Evolutionary conservation across 2,888 invertebrate species (phyloP).

Genomic region (Caenorhabditis parvicauda): DNA sequence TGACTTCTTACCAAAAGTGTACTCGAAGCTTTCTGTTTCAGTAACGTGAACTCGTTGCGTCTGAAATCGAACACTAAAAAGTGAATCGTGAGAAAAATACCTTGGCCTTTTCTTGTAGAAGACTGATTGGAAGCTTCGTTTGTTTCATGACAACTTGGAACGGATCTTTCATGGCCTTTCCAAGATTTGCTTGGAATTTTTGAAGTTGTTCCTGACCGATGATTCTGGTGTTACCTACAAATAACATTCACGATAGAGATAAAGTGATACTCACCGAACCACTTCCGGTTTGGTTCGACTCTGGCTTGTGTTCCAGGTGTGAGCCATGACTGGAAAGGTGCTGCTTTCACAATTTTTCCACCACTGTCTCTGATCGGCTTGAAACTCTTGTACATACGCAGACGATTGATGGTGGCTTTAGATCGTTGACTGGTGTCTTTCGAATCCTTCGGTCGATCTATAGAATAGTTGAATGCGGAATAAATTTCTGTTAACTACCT

Average conservation of each 20-base stretch:
- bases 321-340: constrained; percentile 89
- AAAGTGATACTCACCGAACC: constrained; percentile 77
- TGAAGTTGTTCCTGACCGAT: constrained; percentile 78
- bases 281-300: constrained; percentile 94
- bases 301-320: constrained; percentile 85
- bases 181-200: constrained; percentile 81
- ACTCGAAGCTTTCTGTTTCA: constrained; percentile 89
- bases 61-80: constrained; percentile 63
- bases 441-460: constrained; percentile 66
- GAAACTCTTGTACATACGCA: constrained; percentile 97
- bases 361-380: constrained; percentile 81
- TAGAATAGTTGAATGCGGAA: not conserved
- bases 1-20: constrained; percentile 91
- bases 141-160: constrained; percentile 97
- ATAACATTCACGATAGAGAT: not conserved
- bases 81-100: constrained; percentile 46
- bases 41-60: constrained; percentile 87
- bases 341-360: constrained; percentile 86
- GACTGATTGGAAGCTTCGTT: constrained; percentile 86
- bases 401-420: constrained; percentile 87
- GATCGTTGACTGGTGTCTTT: constrained; percentile 65
- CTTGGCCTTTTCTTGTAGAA: constrained; percentile 81
- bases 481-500: constrained; percentile 66
- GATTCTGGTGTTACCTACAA: constrained; percentile 80
- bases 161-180: constrained; percentile 88